Conservation (phyloP, 2,888 invertebrate genomes). For the Drosophila longiperda region DNA sequence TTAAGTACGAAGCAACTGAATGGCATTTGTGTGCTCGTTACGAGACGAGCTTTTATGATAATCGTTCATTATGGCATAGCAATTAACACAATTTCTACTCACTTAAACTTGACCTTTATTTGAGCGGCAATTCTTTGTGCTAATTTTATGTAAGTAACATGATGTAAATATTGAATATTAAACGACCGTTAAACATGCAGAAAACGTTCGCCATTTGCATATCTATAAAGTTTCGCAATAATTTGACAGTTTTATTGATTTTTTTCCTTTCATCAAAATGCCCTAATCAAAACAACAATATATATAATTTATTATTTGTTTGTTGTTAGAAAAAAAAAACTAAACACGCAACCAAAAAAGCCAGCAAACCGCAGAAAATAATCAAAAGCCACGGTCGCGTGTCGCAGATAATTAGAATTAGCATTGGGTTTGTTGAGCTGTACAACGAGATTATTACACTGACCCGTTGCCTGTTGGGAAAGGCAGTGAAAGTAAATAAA, state of each 20-base stretch:
- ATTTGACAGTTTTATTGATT: slow-evolving; percentile 41
- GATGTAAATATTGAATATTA: slow-evolving; percentile 18
- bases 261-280: slow-evolving; percentile 26
- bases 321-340: slow-evolving; percentile 16
- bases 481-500: slow-evolving; percentile 77
- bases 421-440: slow-evolving; percentile 30
- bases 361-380: slow-evolving; percentile 32
- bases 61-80: slow-evolving; percentile 50
- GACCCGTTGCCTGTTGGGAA: slow-evolving; percentile 48
- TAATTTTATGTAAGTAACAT: slow-evolving; percentile 20
- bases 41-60: slow-evolving; percentile 43
- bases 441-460: slow-evolving; percentile 32
- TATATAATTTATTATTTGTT: slow-evolving; percentile 48
- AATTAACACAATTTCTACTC: slow-evolving; percentile 53
- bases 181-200: not conserved
- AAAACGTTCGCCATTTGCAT: slow-evolving; percentile 18
- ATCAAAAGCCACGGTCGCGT: slow-evolving; percentile 69
- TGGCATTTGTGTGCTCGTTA: slow-evolving; percentile 20
- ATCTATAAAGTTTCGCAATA: slow-evolving; percentile 21
- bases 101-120: slow-evolving; percentile 63
- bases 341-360: slow-evolving; percentile 32
- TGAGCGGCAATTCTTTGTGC: not conserved
- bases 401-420: slow-evolving; percentile 69
- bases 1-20: slow-evolving; percentile 43
- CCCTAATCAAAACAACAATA: slow-evolving; percentile 27